These are phyloP conservation scores for Drusus annulatus DNA, from an alignment of 1,140 invertebrate genomes.

Conservation along the genomic window DNA sequence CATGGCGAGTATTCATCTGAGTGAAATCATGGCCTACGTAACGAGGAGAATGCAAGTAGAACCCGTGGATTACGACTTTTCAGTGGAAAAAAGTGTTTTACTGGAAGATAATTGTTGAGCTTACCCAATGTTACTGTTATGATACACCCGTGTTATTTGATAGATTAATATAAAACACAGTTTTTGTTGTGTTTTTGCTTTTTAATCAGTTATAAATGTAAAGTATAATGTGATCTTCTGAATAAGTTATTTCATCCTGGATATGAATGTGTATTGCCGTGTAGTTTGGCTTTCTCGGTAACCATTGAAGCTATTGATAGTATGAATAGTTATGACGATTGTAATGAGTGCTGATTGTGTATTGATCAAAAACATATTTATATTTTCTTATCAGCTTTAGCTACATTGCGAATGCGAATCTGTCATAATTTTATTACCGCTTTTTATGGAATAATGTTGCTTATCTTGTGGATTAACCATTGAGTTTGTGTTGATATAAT, in stretches of 20 bases:
- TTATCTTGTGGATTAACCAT: no score
- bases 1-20: conserved; percentile 50
- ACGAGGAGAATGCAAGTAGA: conserved; percentile 48
- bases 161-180: background rate
- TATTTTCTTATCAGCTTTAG: no score
- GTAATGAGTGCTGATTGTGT: no score
- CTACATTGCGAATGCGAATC: no score
- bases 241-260: background rate
- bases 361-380: no score
- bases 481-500: no score
- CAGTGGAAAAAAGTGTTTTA: conserved; percentile 56
- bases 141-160: background rate
- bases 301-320: no score
- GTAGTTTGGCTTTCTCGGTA: no score
- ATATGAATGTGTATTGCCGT: no score
- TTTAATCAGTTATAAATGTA: background rate
- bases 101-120: conserved; percentile 43
- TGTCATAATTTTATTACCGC: no score
- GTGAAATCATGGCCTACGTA: conserved; percentile 56
- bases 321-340: no score
- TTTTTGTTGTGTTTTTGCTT: background rate
- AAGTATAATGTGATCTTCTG: background rate
- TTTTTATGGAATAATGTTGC: no score
- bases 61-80: conserved; percentile 54
- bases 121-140: background rate